These are phyloP conservation scores for Echinometra lucunter DNA, from an alignment of 53 echinoderm and acorn worm genomes.

Conservation along the genomic window DNA sequence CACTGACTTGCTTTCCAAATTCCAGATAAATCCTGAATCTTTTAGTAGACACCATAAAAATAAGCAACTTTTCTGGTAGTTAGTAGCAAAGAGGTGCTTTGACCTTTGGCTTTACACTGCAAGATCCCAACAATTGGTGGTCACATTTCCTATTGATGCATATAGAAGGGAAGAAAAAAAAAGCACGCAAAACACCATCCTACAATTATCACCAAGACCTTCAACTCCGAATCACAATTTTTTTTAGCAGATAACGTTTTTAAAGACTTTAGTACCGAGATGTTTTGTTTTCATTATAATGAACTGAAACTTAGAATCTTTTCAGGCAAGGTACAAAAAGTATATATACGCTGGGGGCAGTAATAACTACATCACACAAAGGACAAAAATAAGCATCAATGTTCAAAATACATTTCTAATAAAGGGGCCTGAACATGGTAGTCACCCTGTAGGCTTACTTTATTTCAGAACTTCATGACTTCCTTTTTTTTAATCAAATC, in stretches of 20 bases:
- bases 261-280: background rate
- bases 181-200: background rate
- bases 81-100: background rate
- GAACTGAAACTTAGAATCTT: background rate
- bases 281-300: background rate
- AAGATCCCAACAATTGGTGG: background rate
- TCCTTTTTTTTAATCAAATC: background rate
- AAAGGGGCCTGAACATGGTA: conserved; percentile 34
- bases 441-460: conserved; percentile 15
- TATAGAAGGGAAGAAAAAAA: conserved; percentile 24
- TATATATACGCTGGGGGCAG: conserved; percentile 37
- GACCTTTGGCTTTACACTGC: background rate
- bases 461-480: conserved; percentile 5
- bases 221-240: background rate
- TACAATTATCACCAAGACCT: background rate
- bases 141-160: conserved; percentile 15
- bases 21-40: background rate
- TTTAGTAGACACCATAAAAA: background rate
- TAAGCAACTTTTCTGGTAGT: background rate
- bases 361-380: background rate
- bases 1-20: background rate
- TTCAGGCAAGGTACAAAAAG: conserved; percentile 46
- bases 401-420: background rate
- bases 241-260: background rate
- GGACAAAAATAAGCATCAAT: conserved; percentile 40